Evolutionary conservation across 2,888 invertebrate genomes (phyloP).

Genomic region (Aromia moschata): DNA sequence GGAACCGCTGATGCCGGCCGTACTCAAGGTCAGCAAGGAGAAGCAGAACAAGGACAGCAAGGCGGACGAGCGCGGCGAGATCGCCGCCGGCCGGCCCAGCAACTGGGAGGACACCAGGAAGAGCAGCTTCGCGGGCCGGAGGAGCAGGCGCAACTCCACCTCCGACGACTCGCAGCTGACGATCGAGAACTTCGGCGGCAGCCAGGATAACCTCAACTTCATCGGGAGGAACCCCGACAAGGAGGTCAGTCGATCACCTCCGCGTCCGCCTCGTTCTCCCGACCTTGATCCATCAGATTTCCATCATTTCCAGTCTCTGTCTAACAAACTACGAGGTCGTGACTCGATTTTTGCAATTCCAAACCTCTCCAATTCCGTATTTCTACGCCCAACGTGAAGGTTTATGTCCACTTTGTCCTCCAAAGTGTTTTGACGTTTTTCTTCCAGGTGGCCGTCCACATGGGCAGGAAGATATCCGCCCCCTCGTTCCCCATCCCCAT

Average conservation of each 20-base stretch:
- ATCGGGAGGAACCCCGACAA: conserved; percentile 86
- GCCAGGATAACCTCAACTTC: conserved; percentile 88
- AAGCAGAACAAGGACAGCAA: conserved; percentile 71
- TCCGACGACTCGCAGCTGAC: conserved; percentile 90
- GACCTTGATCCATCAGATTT: too few species aligned
- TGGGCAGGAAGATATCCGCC: conserved; percentile 66
- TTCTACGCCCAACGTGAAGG: too few species aligned
- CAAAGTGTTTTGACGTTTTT: too few species aligned
- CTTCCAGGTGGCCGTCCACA: conserved; percentile 61
- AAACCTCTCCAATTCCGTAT: too few species aligned
- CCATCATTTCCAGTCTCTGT: too few species aligned
- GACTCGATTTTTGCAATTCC: too few species aligned
- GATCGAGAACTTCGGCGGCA: conserved; percentile 92
- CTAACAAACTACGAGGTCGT: too few species aligned
- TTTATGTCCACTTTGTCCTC: too few species aligned
- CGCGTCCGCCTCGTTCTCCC: too few species aligned
- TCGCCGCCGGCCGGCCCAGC: conserved; percentile 86
- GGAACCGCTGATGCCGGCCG: conserved; percentile 65
- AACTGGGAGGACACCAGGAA: conserved; percentile 81
- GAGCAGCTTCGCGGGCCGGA: conserved; percentile 80
- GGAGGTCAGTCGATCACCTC: too few species aligned
- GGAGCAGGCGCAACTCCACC: conserved; percentile 85
- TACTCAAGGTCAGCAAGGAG: conserved; percentile 69
- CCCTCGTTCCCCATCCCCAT: conserved; percentile 64
- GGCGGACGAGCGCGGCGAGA: conserved; percentile 73